phyloP scores from a whole-genome alignment of 2,888 invertebrate species.

The Mesorhabditis spiculigera region DNA sequence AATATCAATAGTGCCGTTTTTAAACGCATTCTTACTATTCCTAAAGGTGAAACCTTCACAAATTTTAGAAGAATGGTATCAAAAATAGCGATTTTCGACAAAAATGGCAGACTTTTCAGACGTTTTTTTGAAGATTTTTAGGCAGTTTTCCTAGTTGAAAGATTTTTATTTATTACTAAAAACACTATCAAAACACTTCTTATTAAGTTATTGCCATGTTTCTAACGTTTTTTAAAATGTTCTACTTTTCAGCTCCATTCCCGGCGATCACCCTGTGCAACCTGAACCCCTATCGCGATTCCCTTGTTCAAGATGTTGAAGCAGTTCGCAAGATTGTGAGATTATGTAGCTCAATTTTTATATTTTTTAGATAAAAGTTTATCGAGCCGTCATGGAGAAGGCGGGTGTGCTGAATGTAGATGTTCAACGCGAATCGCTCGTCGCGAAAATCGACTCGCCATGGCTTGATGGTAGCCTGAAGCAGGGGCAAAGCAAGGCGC shows the following conservation, averaged over 20 bases:
- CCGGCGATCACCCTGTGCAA: conserved; percentile 55
- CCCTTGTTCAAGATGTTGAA: conserved; percentile 42
- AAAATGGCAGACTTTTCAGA: no score
- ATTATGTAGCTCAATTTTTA: conserved; percentile 3
- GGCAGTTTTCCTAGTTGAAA: no score
- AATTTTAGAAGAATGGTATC: no score
- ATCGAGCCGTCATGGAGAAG: conserved; percentile 38
- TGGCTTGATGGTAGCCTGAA: conserved; percentile 11
- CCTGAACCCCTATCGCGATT: conserved; percentile 52
- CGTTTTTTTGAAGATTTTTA: no score
- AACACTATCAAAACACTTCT: no score
- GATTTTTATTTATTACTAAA: no score
- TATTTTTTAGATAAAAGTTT: conserved; percentile 31
- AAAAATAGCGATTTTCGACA: no score
- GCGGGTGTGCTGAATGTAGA: conserved; percentile 28
- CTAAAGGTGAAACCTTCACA: no score
- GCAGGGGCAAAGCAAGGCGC: conserved; percentile 15
- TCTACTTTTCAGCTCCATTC: conserved; percentile 41
- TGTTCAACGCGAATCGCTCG: conserved; percentile 15
- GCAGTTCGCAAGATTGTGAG: conserved; percentile 49
- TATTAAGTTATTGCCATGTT: no score
- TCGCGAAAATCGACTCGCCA: conserved; percentile 21
- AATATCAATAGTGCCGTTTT: no score
- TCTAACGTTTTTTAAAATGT: no score
- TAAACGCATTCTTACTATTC: not conserved